Evolutionary conservation across 1,140 invertebrate genomes (phyloP).

Genomic region (Scaptomyza pallida): DNA sequence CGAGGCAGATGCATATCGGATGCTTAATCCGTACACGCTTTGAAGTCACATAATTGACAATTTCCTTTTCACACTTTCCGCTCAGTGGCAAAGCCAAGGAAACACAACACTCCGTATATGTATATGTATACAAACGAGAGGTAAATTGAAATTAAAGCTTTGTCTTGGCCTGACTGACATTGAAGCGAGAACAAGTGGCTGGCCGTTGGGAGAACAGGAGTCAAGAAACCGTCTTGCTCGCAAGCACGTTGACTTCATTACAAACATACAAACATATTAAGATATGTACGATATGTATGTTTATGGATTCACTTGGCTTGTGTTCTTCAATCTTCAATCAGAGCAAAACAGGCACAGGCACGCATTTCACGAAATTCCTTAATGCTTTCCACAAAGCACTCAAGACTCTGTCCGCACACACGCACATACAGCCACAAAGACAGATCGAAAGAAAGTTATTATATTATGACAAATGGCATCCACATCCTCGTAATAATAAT

Average conservation of each 20-base stretch:
- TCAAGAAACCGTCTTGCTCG: not conserved
- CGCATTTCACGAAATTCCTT: conserved; percentile 26
- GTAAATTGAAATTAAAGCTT: conserved; percentile 42
- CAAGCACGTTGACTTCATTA: conserved; percentile 2
- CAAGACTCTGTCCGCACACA: not conserved
- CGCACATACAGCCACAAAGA: too few relatives aligned
- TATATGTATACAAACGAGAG: not conserved
- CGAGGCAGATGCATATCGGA: conserved; percentile 21
- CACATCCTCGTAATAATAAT: conserved; percentile 19
- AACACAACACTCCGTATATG: not conserved
- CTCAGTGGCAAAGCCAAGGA: not conserved
- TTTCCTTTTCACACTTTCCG: conserved; percentile 33
- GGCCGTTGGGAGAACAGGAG: not conserved
- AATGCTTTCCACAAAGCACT: conserved; percentile 28
- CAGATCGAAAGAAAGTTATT: conserved; percentile 5
- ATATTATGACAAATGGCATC: conserved; percentile 18
- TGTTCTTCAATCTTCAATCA: conserved; percentile 33
- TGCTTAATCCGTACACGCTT: conserved; percentile 17
- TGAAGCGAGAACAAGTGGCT: not conserved
- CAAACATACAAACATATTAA: not conserved
- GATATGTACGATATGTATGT: conserved; percentile 5
- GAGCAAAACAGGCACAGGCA: conserved; percentile 11
- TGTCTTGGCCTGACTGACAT: conserved; percentile 7
- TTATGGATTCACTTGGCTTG: too few relatives aligned
- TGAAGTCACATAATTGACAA: conserved; percentile 44